Evolutionary conservation across 2,113 vertebrate genomes (phyloP), one percentile per base, ranked within the genome.

Genomic region (Notarius quadriscutis): DNA sequence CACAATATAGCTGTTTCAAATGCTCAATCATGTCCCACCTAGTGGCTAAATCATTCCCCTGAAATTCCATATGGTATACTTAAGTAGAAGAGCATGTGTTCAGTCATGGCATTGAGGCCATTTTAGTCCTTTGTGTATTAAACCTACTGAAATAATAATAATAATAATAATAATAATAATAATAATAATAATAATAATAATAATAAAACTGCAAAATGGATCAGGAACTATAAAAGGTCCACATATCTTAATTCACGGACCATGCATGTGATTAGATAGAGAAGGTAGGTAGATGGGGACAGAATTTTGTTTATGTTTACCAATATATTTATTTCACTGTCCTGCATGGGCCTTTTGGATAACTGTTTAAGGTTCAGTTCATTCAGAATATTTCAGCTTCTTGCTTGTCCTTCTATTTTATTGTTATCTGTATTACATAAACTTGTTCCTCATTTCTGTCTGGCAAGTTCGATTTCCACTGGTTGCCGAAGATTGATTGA

Each of bases 271-370:
- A 84, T 77, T 84, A 63, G 53, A 6, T 81, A 34, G 8, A 62
- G 55, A 41, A 9, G 8, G 9, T 41, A 34, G 27, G 79, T 15
- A 60, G 25, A 65, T 50, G 55, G n/a, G 22, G 72, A 34, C 60
- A 51, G 72, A 41, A 55, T 27, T 25, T 41, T 74, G 34, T 74
- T 65, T 74, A 8, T 67, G 62, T 90, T 41, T 67, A 89, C 84
- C 91, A 63, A 88, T 89, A 84, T 3, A 12, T 78, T 53, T 55
- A n/a, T 91, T 86, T 87, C 79, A 69, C 50, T 82, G 88, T 89
- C 85, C 67, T 88, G 90, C 88, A 90, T 88, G 86, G 89, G 91
- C 89, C 78, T 87, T 63, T 60, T 74, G 86, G 69, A 91, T 55
- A 69, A 86, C 53, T 77, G 78, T 7, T 85, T 53, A 55, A 60